Evolutionary conservation across 2,797 vertebrate genomes (phyloP), one percentile per base, ranked within the genome.

Genomic region (Natrix natrix): DNA sequence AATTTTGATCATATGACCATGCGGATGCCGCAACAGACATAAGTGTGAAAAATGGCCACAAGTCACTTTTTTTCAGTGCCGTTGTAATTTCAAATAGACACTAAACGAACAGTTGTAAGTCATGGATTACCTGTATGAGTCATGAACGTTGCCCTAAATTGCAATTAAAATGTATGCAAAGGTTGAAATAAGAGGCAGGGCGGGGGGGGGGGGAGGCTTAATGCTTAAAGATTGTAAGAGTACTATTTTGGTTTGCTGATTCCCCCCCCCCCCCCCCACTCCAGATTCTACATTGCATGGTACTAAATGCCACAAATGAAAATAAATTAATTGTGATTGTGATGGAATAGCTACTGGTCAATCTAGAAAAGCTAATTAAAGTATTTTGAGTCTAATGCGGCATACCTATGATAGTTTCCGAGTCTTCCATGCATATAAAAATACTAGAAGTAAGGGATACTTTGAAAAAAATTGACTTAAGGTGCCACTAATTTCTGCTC

Each of bases 101-200:
- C 14, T 17, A 37, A 37, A 17, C 7, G 14, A 69, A 32, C n/a
- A 1, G 66, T 69, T 17, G 6, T 69, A 32, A 69, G 13, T 69
- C 66, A 7, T 11, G 74, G 32, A 22, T 43, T 78, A 78, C 17
- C 14, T 8, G 37, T 11, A 43, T 43, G 32, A 22, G 69, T 43
- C 32, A 22, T 78, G 74, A 78, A 8, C 22, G 17, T 37, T 86
- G 43, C 89, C 37, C 93, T 48, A 92, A 91, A 92, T 91, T 83
- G 63, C 69, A 90, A n/a, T 61, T 95, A 95, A 92, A n/a, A 93
- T 91, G n/a, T 89, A 94, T 24, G 0, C 93, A 11, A 91, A 8
- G 28, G 93, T 92, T 17, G 88, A 96, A 92, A 92, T 91, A 32
- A 54, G 94, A 94, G 66, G 24, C 3, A n/a, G n/a, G n/a, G n/a